Evolutionary conservation across 2,797 vertebrate genomes (phyloP), one percentile per base, ranked within the genome.

Genomic region (Geotria australis): DNA sequence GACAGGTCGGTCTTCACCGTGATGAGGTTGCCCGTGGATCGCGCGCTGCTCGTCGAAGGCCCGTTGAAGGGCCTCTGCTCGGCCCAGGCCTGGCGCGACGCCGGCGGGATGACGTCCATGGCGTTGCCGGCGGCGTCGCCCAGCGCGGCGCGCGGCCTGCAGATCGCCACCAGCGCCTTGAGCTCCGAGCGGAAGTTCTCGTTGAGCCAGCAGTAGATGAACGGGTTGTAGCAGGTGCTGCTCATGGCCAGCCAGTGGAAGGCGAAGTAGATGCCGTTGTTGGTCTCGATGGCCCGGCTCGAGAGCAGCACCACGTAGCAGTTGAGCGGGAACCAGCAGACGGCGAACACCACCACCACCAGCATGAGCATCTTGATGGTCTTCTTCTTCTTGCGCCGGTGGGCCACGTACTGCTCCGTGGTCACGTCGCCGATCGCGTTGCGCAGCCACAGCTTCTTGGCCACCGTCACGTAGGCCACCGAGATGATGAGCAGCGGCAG

Each of bases 171-270:
- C 57, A 89, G 71, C 11, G 74, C 73, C 63, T 78, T 79, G 2
- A 88, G 73, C 58, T 68, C 74, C 2, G 71, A 72, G 64, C 84
- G 72, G 70, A 88, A 89, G 72, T 86, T 89, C 68, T 83, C 83
- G 70, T 88, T 89, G 83, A 89, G 88, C 83, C 83, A 89, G 46
- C 84, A 83, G 0, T 89, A 88, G 13, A 89, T 75, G 24, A 89
- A 59, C 4, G 84, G 84, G 65, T 89, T 89, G 62, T 73, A 70
- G 61, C 83, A 89, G 0, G 84, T 89, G 2, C 83, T 85, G 62
- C 82, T 85, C 84, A 89, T 89, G 24, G 84, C 84, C 58, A 82
- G 70, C 0, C 88, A 80, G 2, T 89, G 84, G 66, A 89, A 88
- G 58, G 85, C 64, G 0, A 77, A 81, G 63, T 85, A 89, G 57